These are phyloP conservation scores for Drosophila equinoxialis DNA, from an alignment of 1,140 invertebrate species.

Conservation along the genomic window DNA sequence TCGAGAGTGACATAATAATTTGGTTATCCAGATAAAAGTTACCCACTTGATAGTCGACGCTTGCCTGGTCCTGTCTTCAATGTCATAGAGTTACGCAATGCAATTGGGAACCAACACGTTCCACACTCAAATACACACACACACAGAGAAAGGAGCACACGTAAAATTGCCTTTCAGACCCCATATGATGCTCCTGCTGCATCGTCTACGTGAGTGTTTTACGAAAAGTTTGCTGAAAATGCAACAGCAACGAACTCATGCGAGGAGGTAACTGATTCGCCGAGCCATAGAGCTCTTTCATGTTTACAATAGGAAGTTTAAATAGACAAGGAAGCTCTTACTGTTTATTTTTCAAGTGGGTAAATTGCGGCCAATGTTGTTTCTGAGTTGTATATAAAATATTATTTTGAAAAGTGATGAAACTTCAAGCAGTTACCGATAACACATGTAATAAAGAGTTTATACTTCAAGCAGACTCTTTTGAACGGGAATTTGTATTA, in stretches of 20 bases:
- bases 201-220: conserved; percentile 60
- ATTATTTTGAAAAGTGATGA: no score
- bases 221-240: conserved; percentile 56
- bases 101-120: conserved; percentile 58
- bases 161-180: conserved; percentile 1
- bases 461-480: no score
- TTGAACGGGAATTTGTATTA: background rate
- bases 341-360: conserved; percentile 58
- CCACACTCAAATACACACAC: conserved; percentile 31
- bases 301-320: conserved; percentile 8
- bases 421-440: no score
- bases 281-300: background rate
- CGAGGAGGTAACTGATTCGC: background rate
- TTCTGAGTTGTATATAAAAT: no score
- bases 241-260: conserved; percentile 26
- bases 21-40: conserved; percentile 46
- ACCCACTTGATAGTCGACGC: conserved; percentile 38
- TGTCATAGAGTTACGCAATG: conserved; percentile 59
- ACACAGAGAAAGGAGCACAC: background rate
- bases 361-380: conserved; percentile 25
- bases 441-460: no score
- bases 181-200: conserved; percentile 21
- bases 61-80: conserved; percentile 27
- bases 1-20: conserved; percentile 42
- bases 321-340: conserved; percentile 6